Evolutionary conservation across 2,888 invertebrate species (phyloP), one percentile per base, ranked within the genome.

Genomic region (Diabrotica balteata): DNA sequence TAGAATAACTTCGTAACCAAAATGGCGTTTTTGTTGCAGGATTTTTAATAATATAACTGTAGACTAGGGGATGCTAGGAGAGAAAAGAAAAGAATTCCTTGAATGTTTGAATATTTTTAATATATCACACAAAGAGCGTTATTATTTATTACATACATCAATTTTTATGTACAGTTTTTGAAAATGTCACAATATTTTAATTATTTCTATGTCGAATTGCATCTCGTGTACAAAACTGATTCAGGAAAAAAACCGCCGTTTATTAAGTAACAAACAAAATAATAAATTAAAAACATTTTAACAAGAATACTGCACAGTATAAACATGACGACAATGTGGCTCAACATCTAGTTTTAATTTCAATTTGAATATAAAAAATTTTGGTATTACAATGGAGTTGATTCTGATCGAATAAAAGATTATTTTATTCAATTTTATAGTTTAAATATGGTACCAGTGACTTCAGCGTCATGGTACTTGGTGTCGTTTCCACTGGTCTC

Each of bases 41-140:
- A 5, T 32, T 32, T 32, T 32, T 4, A 5, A 4, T 32, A 4
- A 32, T 32, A 32, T 5, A 32, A 1, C 5, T 32, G 5, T 32
- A 32, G 4, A 32, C 4, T 32, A 4, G 0, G 5, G 32, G 32
- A 32, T 32, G 32, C 4, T 32, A 32, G 32, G 32, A 32, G 4
- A 32, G 32, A 5, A 45, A 44, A 60, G 70, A 76, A 71, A 68
- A 76, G 74, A 72, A 68, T 52, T 69, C 70, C 52, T 68, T 64
- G 59, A 77, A 77, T 76, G 78, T 83, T 84, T 83, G 81, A 84
- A 84, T 84, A 83, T 81, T 83, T 57, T 81, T 83, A 82, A 83
- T 84, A 81, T 84, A 84, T 84, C 84, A 84, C 84, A 84, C 84
- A 82, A 84, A 84, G 83, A 82, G 82, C 82, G 83, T 83, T 57